Conservation (phyloP, 2,113 vertebrate genomes). For the Xiphophorus maculatus region DNA sequence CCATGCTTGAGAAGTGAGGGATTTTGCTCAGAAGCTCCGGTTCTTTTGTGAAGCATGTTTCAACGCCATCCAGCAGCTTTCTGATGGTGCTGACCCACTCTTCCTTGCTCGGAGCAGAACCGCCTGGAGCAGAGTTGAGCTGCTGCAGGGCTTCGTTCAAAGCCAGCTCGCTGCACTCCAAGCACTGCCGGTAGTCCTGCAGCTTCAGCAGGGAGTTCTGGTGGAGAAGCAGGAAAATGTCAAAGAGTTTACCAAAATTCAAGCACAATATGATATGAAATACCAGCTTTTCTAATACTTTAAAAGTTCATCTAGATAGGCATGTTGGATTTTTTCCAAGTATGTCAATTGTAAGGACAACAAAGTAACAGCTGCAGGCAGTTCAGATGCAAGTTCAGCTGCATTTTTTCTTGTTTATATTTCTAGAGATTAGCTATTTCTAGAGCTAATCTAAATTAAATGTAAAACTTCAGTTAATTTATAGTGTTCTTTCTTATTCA, state of each 20-base stretch:
- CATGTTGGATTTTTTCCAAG: no score
- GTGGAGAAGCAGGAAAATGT: slow-evolving; percentile 1
- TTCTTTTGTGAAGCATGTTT: slow-evolving; percentile 84
- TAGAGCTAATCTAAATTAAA: no score
- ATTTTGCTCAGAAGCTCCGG: slow-evolving; percentile 79
- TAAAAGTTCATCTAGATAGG: not conserved
- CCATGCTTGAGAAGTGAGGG: slow-evolving; percentile 78
- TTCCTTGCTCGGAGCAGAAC: slow-evolving; percentile 85
- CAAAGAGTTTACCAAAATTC: not conserved
- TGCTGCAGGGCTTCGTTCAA: slow-evolving; percentile 95
- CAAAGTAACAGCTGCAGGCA: no score
- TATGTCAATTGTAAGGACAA: no score
- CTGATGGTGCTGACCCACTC: slow-evolving; percentile 93
- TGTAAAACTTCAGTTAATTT: no score
- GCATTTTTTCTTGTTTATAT: no score
- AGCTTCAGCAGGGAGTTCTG: slow-evolving; percentile 92
- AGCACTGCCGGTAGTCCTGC: slow-evolving; percentile 89
- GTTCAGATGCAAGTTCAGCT: no score
- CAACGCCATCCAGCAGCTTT: slow-evolving; percentile 88
- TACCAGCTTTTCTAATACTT: not conserved
- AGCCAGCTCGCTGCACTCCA: slow-evolving; percentile 92
- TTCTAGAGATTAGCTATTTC: no score
- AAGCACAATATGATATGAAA: not conserved
- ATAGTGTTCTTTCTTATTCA: no score
- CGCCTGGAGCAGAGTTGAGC: slow-evolving; percentile 81